A percentile compares a stretch with the other conserved stretches of the same genome.
phyloP scores from a whole-genome alignment of 1,140 invertebrate species.

The Fragariocoptes setiger region DNA sequence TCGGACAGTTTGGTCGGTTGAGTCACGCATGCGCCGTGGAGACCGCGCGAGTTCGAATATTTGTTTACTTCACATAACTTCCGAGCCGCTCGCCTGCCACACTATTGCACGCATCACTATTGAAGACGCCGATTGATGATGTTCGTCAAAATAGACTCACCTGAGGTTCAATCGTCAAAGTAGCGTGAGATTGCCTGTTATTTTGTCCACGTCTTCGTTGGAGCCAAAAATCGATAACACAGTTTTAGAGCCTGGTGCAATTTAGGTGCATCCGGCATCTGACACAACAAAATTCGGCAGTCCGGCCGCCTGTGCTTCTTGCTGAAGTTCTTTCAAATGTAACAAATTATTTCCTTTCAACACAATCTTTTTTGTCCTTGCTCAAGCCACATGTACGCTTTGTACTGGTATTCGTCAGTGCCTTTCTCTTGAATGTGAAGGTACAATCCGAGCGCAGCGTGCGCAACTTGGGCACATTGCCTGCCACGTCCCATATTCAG shows the following conservation, averaged over 20 bases:
- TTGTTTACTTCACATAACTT: too few relatives aligned
- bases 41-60: too few relatives aligned
- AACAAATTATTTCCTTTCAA: constrained; percentile 23
- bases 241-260: constrained; percentile 14
- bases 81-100: too few relatives aligned
- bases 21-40: too few relatives aligned
- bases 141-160: too few relatives aligned
- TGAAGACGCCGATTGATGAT: too few relatives aligned
- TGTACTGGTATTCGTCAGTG: constrained; percentile 18
- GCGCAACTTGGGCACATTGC: constrained; percentile 27
- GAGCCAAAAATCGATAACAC: constrained; percentile 12
- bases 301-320: constrained; percentile 19
- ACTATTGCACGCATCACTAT: too few relatives aligned
- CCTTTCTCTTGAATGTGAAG: constrained; percentile 18
- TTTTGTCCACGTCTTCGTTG: constrained; percentile 11
- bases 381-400: constrained; percentile 20
- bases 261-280: constrained; percentile 29
- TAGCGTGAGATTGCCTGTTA: constrained; percentile 12
- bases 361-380: constrained; percentile 28
- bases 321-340: constrained; percentile 22
- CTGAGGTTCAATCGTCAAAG: too few relatives aligned
- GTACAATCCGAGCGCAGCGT: constrained; percentile 26
- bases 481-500: constrained; percentile 29
- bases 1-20: too few relatives aligned
- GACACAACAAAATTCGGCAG: constrained; percentile 24